Base-by-base conservation (phyloP, 2,888 invertebrate species). In the Galeruca laticollis region DNA sequence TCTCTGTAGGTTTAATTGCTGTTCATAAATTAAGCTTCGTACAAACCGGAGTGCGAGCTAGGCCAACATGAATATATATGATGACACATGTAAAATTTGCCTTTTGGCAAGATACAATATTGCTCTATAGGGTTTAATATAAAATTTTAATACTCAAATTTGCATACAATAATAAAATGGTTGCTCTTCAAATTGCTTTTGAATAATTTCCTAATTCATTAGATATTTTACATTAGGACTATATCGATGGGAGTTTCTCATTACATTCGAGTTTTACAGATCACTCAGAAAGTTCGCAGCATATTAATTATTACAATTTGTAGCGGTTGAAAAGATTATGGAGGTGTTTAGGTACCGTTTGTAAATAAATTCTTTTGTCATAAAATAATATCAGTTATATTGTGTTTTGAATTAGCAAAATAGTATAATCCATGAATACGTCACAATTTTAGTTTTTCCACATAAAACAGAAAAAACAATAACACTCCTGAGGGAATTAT, bases 61-160 rank as follows among this genome's bases (percentile, higher is more conserved):
- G 72, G 70, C 70, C 70, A 65, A 61, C 65, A 68, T 60, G 71
- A 71, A 69, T 73, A 70, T 70, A 74, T 70, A 68, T 64, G 73
- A 73, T 68, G 73, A 69, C 71, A 71, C 70, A 70, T 74, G 70
- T 70, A 68, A 62, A 68, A 70, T 74, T 70, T 63, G 69, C 64
- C 74, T 72, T 70, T 69, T 67, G 70, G 74, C 68, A 68, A 61
- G 43, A 66, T 59, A 66, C 66, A 43, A 60, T 59, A 59, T 66
- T 60, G 21, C 65, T 59, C 54, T 57, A 52, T 37, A 63, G 63
- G 62, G 61, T 60, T 68, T 56, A 60, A 60, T 60, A 56, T 56
- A 61, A 68, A 68, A 60, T 62, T 62, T 52, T 73, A 68, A 59
- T 67, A 40, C 57, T 67, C 66, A 40, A 66, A 69, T 73, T 73